Base-by-base conservation (phyloP, 2,888 invertebrate species). In the Cheilosia soror region DNA sequence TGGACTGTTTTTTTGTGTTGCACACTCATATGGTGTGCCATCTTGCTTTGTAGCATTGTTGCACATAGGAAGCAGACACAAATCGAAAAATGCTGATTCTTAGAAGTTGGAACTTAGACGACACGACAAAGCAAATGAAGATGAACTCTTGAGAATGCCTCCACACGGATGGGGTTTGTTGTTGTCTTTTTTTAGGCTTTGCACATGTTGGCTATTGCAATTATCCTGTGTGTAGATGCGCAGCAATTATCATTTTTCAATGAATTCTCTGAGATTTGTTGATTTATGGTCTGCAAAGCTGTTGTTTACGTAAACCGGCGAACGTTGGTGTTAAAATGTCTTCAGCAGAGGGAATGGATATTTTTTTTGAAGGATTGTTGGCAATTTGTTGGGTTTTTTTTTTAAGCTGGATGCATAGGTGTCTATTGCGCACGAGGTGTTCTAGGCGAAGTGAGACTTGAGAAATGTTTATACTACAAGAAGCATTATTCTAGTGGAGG, bases 21-120 rank as follows among this genome's bases (percentile, higher is more conserved):
- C 31, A 27, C 6, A 31, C 77, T 68, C 42, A 68, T 42, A 53
- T 68, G 51, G 51, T 25, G 33, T 31, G 33, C 42, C 20, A 49
- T 75, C n/a, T 37, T 6, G 25, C 29, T 15, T n/a, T 29, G 49
- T n/a, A 15, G 65, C 72, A 66, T 82, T 84, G 60, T 55, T 71
- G 85, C 81, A 81, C 71, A 76, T 81, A 81, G 81, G 76, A 77
- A 85, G 81, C 81, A 76, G 81, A 77, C 76, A 76, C 69, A 80
- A 80, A 71, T 76, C 80, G 66, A 72, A 60, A 65, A 66, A 65
- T 63, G 51, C 44, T 72, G 44, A 69, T 84, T 84, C 84, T 71
- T 66, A 60, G 84, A 84, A 84, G 47, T 27, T 15, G n/a, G 6
- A 47, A 37, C 37, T 37, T 37, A 37, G 37, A 37, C 37, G 37